Evolutionary conservation across 2,888 invertebrate genomes (phyloP).

Genomic region (Torymus tubicola): DNA sequence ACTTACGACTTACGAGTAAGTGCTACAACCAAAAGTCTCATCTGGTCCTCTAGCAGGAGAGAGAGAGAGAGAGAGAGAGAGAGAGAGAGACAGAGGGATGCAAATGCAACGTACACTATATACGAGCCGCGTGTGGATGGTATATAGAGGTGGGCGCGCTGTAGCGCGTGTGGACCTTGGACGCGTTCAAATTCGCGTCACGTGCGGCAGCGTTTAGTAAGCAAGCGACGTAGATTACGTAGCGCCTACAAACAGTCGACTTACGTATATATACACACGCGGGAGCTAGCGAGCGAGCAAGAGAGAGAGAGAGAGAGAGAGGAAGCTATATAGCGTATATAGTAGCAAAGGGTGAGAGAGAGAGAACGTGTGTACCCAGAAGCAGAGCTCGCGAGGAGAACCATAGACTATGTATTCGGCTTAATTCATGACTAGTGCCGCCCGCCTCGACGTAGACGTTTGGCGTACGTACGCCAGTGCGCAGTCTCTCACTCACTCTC

Average conservation of each 20-base stretch:
- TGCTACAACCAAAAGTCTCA: slow-evolving; percentile 28
- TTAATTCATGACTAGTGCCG: slow-evolving; percentile 31
- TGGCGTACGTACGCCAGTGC: too few relatives aligned
- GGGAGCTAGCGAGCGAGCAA: too few relatives aligned
- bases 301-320: too few relatives aligned
- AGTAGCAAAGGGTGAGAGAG: too few relatives aligned
- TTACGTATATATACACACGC: slow-evolving; percentile 37
- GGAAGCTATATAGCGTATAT: too few relatives aligned
- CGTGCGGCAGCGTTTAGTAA: slow-evolving; percentile 56
- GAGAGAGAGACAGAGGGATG: not conserved
- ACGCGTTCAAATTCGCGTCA: slow-evolving; percentile 53
- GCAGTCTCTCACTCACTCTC: too few relatives aligned
- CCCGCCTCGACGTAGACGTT: too few relatives aligned
- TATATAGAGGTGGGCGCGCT: not conserved
- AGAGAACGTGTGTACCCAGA: slow-evolving; percentile 44
- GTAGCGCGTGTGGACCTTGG: not conserved
- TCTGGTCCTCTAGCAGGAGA: slow-evolving; percentile 20
- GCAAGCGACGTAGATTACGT: slow-evolving; percentile 57
- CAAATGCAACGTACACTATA: slow-evolving; percentile 26
- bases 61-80: too few relatives aligned
- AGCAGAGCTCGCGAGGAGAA: slow-evolving; percentile 35
- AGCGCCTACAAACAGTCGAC: slow-evolving; percentile 54
- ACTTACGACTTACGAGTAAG: too few relatives aligned
- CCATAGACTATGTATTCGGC: slow-evolving; percentile 34
- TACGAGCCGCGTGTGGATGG: not conserved